Percentiles rank a stretch among this genome's conserved stretches.
These are phyloP conservation scores for Eulimnadia texana DNA, from an alignment of 1,140 invertebrate genomes.

Conservation along the genomic window DNA sequence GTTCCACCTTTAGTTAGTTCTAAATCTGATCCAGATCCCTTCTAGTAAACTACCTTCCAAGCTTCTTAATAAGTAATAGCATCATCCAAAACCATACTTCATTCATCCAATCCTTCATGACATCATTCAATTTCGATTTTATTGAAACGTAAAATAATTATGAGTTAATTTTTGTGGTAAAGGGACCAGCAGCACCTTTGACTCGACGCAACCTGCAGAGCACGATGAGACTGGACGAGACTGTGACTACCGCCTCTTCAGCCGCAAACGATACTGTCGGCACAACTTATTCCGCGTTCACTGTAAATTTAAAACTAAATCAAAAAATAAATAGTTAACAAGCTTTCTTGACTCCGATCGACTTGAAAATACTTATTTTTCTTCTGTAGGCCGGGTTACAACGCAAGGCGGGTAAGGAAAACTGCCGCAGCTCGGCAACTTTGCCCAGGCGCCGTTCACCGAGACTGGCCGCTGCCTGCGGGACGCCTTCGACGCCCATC, in stretches of 20 bases:
- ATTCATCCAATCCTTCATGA: slow-evolving; percentile 1
- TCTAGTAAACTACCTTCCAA: too few relatives aligned
- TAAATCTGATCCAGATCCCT: too few relatives aligned
- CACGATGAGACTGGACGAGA: neutral
- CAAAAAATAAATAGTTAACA: too few relatives aligned
- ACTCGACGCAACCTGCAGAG: neutral
- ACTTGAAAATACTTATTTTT: neutral
- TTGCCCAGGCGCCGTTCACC: neutral
- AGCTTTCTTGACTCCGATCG: too few relatives aligned
- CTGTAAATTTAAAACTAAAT: neutral
- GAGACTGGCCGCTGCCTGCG: neutral
- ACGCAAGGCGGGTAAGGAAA: neutral
- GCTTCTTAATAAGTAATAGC: too few relatives aligned
- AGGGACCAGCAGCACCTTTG: neutral
- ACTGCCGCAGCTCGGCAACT: neutral
- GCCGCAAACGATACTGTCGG: neutral
- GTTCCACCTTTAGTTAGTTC: too few relatives aligned
- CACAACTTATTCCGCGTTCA: neutral
- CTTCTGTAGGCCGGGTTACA: neutral
- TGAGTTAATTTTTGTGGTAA: too few relatives aligned
- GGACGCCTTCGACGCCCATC: neutral
- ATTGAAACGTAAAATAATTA: neutral
- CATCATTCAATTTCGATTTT: neutral
- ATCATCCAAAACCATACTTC: too few relatives aligned
- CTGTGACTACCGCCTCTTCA: neutral